phyloP scores from a whole-genome alignment of 2,113 vertebrate species.

The Chauna torquata region DNA sequence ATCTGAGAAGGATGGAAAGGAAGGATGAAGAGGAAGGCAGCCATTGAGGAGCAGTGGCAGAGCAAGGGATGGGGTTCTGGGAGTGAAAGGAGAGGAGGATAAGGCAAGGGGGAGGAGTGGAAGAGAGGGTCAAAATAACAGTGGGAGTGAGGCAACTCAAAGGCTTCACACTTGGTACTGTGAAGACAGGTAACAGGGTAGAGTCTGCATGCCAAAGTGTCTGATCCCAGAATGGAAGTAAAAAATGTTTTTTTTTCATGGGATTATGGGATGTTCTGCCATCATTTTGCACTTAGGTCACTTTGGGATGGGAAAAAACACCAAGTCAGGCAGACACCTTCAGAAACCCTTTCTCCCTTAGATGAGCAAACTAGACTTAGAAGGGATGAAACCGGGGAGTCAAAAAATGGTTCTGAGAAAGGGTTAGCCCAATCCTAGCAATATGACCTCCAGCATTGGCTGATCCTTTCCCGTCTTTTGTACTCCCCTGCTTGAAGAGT shows the following conservation, averaged over 20 bases:
- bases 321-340: neutral
- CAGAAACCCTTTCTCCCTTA: neutral
- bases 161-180: neutral
- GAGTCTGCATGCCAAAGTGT: neutral
- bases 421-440: neutral
- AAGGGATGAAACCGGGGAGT: neutral
- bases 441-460: neutral
- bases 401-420: neutral
- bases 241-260: neutral
- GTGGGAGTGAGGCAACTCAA: neutral
- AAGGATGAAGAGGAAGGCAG: neutral
- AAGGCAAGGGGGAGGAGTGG: neutral
- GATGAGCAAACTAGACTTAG: neutral
- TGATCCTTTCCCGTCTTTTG: neutral
- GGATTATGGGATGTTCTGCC: neutral
- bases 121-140: neutral
- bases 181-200: neutral
- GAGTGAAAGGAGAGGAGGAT: neutral
- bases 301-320: neutral
- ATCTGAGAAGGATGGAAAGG: neutral
- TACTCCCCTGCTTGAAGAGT: neutral
- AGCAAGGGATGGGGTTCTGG: neutral
- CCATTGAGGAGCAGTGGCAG: neutral
- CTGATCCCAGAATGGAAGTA: neutral
- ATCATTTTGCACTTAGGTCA: neutral